phyloP scores from a whole-genome alignment of 2,113 vertebrate genomes.

The Oxyruncus cristatus region DNA sequence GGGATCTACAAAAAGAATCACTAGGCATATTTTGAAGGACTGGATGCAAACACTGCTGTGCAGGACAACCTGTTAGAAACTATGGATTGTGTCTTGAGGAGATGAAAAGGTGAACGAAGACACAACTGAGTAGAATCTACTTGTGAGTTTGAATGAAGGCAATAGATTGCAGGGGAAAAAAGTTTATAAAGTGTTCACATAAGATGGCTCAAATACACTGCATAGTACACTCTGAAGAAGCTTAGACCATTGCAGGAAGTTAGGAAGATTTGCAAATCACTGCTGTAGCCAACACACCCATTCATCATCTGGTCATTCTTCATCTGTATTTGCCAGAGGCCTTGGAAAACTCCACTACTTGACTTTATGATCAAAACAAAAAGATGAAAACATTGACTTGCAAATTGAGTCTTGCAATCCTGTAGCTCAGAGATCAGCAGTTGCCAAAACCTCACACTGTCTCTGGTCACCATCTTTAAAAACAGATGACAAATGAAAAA shows the following conservation, averaged over 20 bases:
- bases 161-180: background rate
- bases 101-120: background rate
- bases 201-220: background rate
- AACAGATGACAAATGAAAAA: background rate
- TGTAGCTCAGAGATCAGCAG: background rate
- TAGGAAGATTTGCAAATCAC: background rate
- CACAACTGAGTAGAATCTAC: background rate
- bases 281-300: background rate
- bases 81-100: background rate
- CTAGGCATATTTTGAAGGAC: background rate
- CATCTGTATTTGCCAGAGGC: background rate
- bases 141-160: background rate
- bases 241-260: background rate
- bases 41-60: background rate
- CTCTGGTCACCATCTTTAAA: background rate
- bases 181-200: background rate
- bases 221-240: background rate
- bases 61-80: background rate
- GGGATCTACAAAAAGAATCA: background rate
- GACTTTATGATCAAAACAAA: background rate
- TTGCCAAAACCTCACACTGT: background rate
- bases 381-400: background rate
- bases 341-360: background rate
- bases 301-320: background rate
- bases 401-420: background rate